phyloP scores from a whole-genome alignment of 2,113 vertebrate species.

The Hemichromis elongatus region DNA sequence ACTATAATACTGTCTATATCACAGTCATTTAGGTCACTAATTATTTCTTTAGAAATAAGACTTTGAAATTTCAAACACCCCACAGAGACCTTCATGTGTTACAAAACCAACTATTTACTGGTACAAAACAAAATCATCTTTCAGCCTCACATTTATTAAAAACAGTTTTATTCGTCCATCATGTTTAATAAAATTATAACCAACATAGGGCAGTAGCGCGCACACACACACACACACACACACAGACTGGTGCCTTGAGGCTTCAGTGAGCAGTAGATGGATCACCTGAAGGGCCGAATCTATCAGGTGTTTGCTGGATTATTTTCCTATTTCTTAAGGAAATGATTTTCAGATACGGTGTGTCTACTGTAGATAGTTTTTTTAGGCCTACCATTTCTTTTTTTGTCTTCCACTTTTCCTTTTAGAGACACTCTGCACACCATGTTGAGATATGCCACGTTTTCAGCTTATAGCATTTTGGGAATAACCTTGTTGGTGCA shows the following conservation, averaged over 20 bases:
- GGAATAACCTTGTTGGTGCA: not conserved
- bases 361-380: not conserved
- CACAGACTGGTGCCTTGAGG: no score
- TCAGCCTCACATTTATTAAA: no score
- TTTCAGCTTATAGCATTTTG: not conserved
- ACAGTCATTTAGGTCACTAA: not conserved
- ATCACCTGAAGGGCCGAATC: not conserved
- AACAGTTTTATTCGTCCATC: no score
- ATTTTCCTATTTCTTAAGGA: not conserved
- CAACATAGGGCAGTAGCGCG: no score
- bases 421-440: not conserved
- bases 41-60: not conserved
- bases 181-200: no score
- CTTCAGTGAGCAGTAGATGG: not conserved
- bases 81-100: not conserved
- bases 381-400: not conserved
- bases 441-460: not conserved
- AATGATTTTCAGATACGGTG: not conserved
- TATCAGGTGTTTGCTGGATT: fast-evolving
- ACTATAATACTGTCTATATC: not conserved
- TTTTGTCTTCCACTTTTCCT: not conserved
- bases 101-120: not conserved
- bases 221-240: no score
- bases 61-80: not conserved
- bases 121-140: not conserved